Conservation (phyloP, 2,888 invertebrate species). For the Drosophila engyochracea region DNA sequence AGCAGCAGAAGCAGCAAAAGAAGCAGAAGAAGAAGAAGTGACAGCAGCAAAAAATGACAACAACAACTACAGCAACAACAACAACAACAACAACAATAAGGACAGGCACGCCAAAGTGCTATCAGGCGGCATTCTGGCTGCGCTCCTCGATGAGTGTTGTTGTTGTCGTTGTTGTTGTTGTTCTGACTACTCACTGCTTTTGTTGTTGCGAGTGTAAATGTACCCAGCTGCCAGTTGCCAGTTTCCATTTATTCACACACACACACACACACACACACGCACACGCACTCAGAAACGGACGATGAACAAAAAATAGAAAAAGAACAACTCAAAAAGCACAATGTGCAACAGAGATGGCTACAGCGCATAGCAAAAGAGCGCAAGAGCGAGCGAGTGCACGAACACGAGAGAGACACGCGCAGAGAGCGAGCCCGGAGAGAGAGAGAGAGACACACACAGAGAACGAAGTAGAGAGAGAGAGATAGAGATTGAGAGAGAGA, state of each 20-base stretch:
- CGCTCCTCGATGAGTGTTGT: constrained; percentile 22
- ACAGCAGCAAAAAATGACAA: not conserved
- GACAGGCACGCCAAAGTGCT: constrained; percentile 53
- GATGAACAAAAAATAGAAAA: constrained; percentile 10
- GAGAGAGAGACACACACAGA: constrained; percentile 2
- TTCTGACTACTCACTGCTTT: constrained; percentile 19
- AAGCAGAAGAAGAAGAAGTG: constrained; percentile 10
- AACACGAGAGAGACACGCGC: constrained; percentile 50
- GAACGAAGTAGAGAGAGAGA: constrained; percentile 4
- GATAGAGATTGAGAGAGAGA: constrained; percentile 17
- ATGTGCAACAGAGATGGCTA: constrained; percentile 51
- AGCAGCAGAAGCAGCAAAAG: constrained; percentile 18
- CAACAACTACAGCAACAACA: not conserved
- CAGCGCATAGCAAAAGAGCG: constrained; percentile 23
- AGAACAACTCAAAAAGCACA: constrained; percentile 23
- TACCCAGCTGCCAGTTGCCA: constrained; percentile 53
- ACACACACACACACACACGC: not conserved
- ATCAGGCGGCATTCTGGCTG: constrained; percentile 60
- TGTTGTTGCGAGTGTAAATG: constrained; percentile 43
- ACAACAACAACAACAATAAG: not conserved
- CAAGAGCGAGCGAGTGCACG: constrained; percentile 31
- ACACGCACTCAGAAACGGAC: not conserved
- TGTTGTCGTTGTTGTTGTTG: constrained; percentile 3
- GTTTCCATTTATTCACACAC: constrained; percentile 36
- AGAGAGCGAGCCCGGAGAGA: constrained; percentile 38